phyloP scores from a whole-genome alignment of 2,888 invertebrate species.

The Petrolisthes manimaculis region DNA sequence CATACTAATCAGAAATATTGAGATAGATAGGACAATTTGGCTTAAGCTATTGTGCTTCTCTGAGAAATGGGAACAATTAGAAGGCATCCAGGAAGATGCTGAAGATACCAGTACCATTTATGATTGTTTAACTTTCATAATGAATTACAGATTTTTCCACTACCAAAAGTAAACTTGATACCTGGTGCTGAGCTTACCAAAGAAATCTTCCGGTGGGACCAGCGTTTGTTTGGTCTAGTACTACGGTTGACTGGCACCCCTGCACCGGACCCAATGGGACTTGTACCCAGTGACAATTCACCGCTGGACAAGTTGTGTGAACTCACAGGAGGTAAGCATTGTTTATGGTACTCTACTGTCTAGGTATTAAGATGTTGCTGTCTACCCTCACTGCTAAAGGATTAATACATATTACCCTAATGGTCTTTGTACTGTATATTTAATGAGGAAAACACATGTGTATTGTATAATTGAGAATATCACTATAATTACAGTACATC shows the following conservation, averaged over 20 bases:
- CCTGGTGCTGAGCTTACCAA: conserved; percentile 96
- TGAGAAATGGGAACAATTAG: too few relatives aligned
- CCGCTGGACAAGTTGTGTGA: conserved; percentile 99
- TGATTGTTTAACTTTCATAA: too few relatives aligned
- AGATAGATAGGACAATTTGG: too few relatives aligned
- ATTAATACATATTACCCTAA: background rate
- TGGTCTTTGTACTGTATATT: background rate
- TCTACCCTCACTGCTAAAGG: too few relatives aligned
- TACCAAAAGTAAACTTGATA: conserved; percentile 75
- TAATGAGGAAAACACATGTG: background rate
- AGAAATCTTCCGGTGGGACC: conserved; percentile 99
- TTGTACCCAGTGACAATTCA: conserved; percentile 93
- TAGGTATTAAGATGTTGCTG: too few relatives aligned
- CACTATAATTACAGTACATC: too few relatives aligned
- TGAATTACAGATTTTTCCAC: conserved; percentile 56
- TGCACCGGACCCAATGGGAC: conserved; percentile 70
- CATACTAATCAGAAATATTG: too few relatives aligned
- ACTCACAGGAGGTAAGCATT: conserved; percentile 88
- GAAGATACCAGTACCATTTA: too few relatives aligned
- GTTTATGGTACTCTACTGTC: too few relatives aligned
- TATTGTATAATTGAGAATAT: too few relatives aligned
- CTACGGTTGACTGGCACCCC: conserved; percentile 92
- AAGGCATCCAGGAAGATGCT: too few relatives aligned
- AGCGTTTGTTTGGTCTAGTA: conserved; percentile 94
- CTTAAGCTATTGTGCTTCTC: too few relatives aligned